Evolutionary conservation across 2,888 invertebrate species (phyloP).

Genomic region (Hylaea fasciaria): DNA sequence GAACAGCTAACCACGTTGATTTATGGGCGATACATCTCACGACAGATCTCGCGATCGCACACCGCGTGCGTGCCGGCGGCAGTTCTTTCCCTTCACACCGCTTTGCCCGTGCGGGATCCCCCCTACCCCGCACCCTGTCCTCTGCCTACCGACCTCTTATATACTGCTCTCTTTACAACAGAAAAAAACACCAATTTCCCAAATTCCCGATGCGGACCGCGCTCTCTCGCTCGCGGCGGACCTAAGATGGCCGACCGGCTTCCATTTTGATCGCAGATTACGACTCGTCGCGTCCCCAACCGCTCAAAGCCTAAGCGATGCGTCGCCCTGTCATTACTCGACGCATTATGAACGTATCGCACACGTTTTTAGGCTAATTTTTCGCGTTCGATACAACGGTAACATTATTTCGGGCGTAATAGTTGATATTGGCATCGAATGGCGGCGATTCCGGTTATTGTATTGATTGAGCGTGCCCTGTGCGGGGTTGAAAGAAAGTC

Average conservation of each 20-base stretch:
- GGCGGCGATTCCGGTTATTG: conserved; percentile 59
- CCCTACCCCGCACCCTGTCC: conserved; percentile 69
- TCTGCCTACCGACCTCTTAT: conserved; percentile 82
- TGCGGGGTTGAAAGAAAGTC: conserved; percentile 61
- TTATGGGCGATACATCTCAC: conserved; percentile 55
- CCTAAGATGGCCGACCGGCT: conserved; percentile 82
- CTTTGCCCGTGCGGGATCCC: conserved; percentile 79
- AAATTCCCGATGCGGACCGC: conserved; percentile 81
- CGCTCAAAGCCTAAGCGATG: conserved; percentile 78
- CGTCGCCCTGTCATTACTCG: conserved; percentile 66
- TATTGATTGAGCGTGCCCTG: conserved; percentile 70
- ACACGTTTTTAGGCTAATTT: conserved; percentile 82
- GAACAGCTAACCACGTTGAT: conserved; percentile 38
- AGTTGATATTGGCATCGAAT: conserved; percentile 37
- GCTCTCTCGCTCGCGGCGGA: conserved; percentile 80
- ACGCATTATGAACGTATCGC: conserved; percentile 74
- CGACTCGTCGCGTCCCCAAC: conserved; percentile 71
- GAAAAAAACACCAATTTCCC: conserved; percentile 84
- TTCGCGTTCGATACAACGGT: conserved; percentile 77
- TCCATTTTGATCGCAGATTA: conserved; percentile 85
- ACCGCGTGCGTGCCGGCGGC: conserved; percentile 54
- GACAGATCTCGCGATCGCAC: conserved; percentile 57
- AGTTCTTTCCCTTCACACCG: conserved; percentile 84
- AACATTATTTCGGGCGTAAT: conserved; percentile 48
- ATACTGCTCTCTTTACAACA: conserved; percentile 85